Percentiles rank a stretch among this genome's conserved stretches.
Evolutionary conservation across 2,797 vertebrate species (phyloP).

Genomic region (Tangara arthus): DNA sequence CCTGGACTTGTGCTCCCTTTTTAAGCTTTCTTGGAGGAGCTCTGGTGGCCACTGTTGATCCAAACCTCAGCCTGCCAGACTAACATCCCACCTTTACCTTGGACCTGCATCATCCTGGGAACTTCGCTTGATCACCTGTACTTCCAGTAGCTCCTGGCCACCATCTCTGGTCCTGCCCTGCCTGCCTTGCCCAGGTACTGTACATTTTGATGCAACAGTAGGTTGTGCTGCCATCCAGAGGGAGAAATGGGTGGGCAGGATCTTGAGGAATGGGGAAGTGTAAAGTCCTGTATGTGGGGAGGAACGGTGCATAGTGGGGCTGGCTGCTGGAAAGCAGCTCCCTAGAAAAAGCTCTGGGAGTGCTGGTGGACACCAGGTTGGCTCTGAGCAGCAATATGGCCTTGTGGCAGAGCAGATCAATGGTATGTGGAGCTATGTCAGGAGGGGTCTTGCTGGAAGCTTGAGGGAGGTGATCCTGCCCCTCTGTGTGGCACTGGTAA

Average conservation of each 20-base stretch:
- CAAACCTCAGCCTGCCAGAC: background rate
- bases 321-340: background rate
- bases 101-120: background rate
- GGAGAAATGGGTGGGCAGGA: background rate
- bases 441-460: background rate
- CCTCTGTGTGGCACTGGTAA: background rate
- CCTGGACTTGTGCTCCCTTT: rapidly evolving
- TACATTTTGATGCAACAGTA: background rate
- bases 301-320: rapidly evolving
- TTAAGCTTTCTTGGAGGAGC: background rate
- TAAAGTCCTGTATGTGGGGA: background rate
- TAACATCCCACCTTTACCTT: background rate
- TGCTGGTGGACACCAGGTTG: background rate
- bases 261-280: background rate
- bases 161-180: background rate
- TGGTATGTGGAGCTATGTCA: background rate
- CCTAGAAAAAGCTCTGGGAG: background rate
- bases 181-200: background rate
- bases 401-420: background rate
- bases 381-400: background rate
- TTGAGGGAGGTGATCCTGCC: background rate
- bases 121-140: background rate
- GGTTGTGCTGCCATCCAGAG: conserved; percentile 11
- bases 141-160: background rate
- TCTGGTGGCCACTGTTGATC: background rate